A percentile compares a stretch with the other conserved stretches of the same genome.
Conservation (phyloP, 2,888 invertebrate species). For the Eupithecia insigniata region DNA sequence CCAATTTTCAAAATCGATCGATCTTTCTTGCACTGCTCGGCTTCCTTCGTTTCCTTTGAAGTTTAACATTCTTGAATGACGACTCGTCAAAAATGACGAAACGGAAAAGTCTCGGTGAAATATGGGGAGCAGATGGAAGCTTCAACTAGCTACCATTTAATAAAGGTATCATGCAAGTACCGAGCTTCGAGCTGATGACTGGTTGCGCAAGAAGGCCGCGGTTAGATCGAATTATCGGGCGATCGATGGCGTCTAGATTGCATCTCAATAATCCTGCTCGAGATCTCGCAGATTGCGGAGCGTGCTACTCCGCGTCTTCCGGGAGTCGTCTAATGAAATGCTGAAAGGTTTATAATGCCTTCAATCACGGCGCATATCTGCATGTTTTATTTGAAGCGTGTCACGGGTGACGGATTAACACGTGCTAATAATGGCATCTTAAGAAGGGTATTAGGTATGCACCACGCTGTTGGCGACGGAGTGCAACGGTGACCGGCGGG, state of each 20-base stretch:
- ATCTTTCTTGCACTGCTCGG: constrained; percentile 74
- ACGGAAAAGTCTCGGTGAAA: constrained; percentile 33
- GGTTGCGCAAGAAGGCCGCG: constrained; percentile 75
- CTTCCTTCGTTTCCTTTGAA: constrained; percentile 73
- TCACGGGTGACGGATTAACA: constrained; percentile 51
- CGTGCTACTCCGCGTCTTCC: constrained; percentile 69
- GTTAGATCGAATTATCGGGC: constrained; percentile 79
- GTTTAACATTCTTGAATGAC: constrained; percentile 4
- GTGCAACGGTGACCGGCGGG: constrained; percentile 77
- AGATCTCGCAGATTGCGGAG: constrained; percentile 73
- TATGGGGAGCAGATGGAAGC: constrained; percentile 36
- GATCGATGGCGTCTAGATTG: constrained; percentile 81
- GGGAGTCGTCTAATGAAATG: constrained; percentile 64
- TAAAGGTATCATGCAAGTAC: constrained; percentile 77
- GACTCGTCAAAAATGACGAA: constrained; percentile 43
- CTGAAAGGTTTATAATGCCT: constrained; percentile 39
- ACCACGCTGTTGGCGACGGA: constrained; percentile 61
- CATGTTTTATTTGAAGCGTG: constrained; percentile 40
- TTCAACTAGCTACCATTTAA: constrained; percentile 74
- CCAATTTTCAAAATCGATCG: constrained; percentile 83
- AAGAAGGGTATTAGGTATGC: constrained; percentile 75
- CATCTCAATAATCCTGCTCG: constrained; percentile 79
- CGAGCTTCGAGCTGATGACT: constrained; percentile 74
- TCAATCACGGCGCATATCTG: constrained; percentile 21
- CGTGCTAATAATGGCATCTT: constrained; percentile 65